Evolutionary conservation across 1,140 invertebrate genomes (phyloP), one percentile per base, ranked within the genome.

Genomic region (Sarcophaga bullata): DNA sequence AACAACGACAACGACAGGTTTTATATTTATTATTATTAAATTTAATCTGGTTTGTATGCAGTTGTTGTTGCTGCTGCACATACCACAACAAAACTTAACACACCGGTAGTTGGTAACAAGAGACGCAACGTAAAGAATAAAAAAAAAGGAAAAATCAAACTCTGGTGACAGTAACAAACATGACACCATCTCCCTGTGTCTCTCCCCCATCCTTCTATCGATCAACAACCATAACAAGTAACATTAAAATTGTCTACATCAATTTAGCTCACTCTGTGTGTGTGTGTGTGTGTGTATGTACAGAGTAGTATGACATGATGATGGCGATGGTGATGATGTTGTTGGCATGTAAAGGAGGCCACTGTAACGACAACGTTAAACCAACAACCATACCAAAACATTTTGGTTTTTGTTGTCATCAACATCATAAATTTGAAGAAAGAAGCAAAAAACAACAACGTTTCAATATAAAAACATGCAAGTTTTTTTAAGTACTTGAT

Each of bases 261-360:
- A 68, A 19, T 68, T 25, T 68, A 37, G 25, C 25, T 37, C 25
- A 8, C 62, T n/a, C 13, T 58, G 2, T 6, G 54, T 58, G 13
- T n/a, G 13, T n/a, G 11, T 2, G 25, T 37, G 25, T 37, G 25
- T 37, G 25, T 37, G 25, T 37, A 4, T 37, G 25, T 37, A 4
- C 25, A 37, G 25, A 37, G 4, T 37, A 37, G 25, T 37, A 37
- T 37, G 25, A 37, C 25, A 37, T 37, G 25, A 1, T 37, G 25
- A 37, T 37, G 25, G 25, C 25, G 54, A 58, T 58, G 54, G 54
- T 58, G 54, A 6, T 58, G 54, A 58, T 58, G 54, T n/a, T 68
- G 62, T 19, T 68, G 62, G 62, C 62, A 68, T 68, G 62, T 68
- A 68, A 68, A 68, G 54, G 62, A 68, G 62, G 62, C 62, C 62